Conservation (phyloP, 2,797 vertebrate genomes). For the Rhincodon typus region DNA sequence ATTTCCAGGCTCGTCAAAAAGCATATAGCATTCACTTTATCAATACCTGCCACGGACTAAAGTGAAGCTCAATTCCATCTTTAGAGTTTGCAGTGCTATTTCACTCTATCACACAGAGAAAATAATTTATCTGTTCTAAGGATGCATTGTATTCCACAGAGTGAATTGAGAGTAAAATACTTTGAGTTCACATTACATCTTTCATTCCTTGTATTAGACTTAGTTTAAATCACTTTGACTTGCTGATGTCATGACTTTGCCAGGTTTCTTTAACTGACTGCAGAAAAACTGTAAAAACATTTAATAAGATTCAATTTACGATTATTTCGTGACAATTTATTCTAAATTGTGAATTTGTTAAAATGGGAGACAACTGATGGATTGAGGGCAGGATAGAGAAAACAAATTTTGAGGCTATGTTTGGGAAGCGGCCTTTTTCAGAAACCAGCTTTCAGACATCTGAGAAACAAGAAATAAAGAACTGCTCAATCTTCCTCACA, state of each 20-base stretch:
- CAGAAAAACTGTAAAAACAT: neutral
- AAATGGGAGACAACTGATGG: neutral
- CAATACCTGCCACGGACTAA: neutral
- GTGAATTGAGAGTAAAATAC: neutral
- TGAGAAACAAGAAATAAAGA: neutral
- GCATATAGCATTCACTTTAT: neutral
- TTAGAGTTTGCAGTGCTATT: neutral
- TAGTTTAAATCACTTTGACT: neutral
- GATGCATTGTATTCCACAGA: neutral
- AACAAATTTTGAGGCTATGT: neutral
- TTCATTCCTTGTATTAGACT: neutral
- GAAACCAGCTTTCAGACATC: neutral
- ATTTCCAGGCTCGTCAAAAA: neutral
- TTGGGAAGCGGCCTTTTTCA: neutral
- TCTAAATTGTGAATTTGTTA: neutral
- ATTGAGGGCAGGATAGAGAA: neutral
- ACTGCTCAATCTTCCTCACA: neutral
- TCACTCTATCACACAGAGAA: neutral
- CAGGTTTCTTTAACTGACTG: neutral
- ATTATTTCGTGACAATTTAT: neutral
- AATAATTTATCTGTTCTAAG: neutral
- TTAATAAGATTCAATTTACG: neutral
- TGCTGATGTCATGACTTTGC: neutral
- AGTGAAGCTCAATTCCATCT: neutral
- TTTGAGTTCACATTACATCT: neutral